Percentiles rank a stretch among this genome's conserved stretches.
phyloP scores from a whole-genome alignment of 2,797 vertebrate species.

The Mionectes olivaceus region DNA sequence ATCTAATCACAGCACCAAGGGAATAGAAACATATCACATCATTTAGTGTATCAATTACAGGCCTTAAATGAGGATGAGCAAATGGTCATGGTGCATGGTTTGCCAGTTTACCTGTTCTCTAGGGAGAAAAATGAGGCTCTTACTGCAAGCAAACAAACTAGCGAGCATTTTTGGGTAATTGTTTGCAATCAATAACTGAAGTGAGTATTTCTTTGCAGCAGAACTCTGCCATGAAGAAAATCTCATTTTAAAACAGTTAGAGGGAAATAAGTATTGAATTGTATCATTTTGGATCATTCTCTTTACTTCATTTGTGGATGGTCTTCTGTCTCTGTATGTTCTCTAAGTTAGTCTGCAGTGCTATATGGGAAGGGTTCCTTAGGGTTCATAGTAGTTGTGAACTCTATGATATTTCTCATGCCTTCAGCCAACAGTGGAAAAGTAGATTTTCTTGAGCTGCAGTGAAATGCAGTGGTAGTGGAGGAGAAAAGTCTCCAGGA shows the following conservation, averaged over 20 bases:
- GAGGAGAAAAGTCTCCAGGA: background rate
- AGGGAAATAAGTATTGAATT: background rate
- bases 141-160: background rate
- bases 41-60: conserved; percentile 13
- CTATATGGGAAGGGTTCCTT: background rate
- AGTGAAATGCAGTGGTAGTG: background rate
- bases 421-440: background rate
- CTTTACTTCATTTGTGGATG: background rate
- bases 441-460: background rate
- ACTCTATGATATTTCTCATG: background rate
- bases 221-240: background rate
- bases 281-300: background rate
- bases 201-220: background rate
- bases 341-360: background rate
- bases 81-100: background rate
- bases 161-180: background rate
- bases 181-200: background rate
- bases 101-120: background rate
- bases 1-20: conserved; percentile 14
- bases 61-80: conserved; percentile 26
- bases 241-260: background rate
- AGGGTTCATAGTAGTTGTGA: background rate
- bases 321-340: background rate
- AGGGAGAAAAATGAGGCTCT: background rate
- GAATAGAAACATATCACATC: background rate